Percentiles rank a stretch among this genome's conserved stretches.
phyloP scores from a whole-genome alignment of 1,140 invertebrate genomes.

The Geopemphigus sp. region DNA sequence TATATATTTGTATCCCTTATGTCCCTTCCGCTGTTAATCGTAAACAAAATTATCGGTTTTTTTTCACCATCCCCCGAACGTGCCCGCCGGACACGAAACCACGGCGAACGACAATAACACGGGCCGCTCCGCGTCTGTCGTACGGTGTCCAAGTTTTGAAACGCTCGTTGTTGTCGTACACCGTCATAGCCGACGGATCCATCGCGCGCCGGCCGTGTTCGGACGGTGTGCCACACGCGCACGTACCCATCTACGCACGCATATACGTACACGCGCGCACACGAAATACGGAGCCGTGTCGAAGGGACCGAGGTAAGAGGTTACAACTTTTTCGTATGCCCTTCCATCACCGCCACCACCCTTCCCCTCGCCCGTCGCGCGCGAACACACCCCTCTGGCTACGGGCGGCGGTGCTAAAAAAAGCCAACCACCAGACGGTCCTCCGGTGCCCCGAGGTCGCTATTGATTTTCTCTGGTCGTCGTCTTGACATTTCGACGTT shows the following conservation, averaged over 20 bases:
- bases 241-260: no score
- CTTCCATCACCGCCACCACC: no score
- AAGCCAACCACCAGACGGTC: constrained; percentile 3
- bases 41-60: constrained; percentile 48
- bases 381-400: neutral
- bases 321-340: constrained; percentile 17
- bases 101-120: neutral
- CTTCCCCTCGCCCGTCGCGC: neutral
- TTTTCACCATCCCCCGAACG: neutral
- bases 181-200: no score
- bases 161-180: no score
- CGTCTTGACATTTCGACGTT: neutral
- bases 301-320: constrained; percentile 40
- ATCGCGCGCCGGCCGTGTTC: neutral
- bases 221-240: neutral
- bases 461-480: constrained; percentile 38
- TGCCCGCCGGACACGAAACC: neutral
- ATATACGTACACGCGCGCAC: no score
- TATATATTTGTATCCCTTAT: constrained; percentile 28
- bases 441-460: neutral
- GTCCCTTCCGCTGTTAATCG: constrained; percentile 46
- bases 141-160: no score
- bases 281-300: neutral
- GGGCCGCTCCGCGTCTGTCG: neutral
- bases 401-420: constrained; percentile 2